phyloP scores from a whole-genome alignment of 2,888 invertebrate genomes.

The Drosophila phalerata region DNA sequence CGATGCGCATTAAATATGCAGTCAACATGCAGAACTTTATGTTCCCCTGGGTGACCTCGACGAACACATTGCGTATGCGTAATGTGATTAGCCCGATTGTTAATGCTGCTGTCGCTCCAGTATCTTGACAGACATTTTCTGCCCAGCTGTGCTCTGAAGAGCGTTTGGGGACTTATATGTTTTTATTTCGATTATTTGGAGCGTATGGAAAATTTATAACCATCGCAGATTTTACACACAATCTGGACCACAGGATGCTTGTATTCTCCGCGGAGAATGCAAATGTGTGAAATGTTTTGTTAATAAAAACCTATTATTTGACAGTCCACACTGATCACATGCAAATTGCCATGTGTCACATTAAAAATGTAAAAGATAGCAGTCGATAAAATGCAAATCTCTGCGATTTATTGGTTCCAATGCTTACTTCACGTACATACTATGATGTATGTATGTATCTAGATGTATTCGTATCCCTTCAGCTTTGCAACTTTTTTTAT shows the following conservation, averaged over 20 bases:
- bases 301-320: conserved; percentile 16
- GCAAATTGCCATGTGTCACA: conserved; percentile 2
- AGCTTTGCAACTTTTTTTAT: conserved; percentile 13
- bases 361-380: conserved; percentile 14
- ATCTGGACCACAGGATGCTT: conserved; percentile 23
- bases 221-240: conserved; percentile 22
- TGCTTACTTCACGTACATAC: background rate
- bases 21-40: conserved; percentile 49
- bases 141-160: conserved; percentile 33
- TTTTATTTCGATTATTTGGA: conserved; percentile 52
- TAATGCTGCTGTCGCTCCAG: conserved; percentile 7
- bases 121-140: conserved; percentile 28
- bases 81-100: conserved; percentile 57
- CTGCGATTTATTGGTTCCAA: conserved; percentile 12
- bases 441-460: background rate
- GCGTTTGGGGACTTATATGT: conserved; percentile 50
- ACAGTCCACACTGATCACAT: conserved; percentile 4
- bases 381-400: conserved; percentile 21
- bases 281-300: conserved; percentile 18
- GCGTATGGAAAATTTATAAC: conserved; percentile 37
- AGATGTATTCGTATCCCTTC: conserved; percentile 1
- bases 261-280: conserved; percentile 12
- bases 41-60: conserved; percentile 15
- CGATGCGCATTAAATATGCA: conserved; percentile 57
- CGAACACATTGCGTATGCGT: conserved; percentile 60